Base-by-base conservation (phyloP, 2,113 vertebrate genomes). In the Dryoscopus gambensis region DNA sequence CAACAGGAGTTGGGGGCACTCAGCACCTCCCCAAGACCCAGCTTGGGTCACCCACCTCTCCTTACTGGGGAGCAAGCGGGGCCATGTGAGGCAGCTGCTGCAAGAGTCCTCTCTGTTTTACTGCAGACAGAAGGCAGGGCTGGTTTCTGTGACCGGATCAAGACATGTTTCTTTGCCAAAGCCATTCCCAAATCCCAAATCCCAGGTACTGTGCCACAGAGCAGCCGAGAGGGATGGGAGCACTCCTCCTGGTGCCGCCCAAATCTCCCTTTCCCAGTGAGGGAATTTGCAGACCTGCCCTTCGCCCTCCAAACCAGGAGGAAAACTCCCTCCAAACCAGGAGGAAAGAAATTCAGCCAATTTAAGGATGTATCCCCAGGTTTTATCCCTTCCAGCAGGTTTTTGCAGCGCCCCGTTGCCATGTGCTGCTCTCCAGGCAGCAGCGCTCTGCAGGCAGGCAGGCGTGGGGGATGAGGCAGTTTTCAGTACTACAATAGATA, bases 401-500 rank as follows among this genome's bases (percentile, higher is more conserved):
- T 89, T 79, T 59, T 27, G 56, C 33, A 44, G 80, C 1, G 1
- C 47, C 44, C 27, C 5, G 0, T 16, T 35, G 60, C 70, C 0
- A 1, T 0, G 4, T n/a, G 81, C 74, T 16, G 74, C 71, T 87
- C 79, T 31, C 57, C 78, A 56, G 74, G 92, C 89, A 70, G 92
- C 87, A 80, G 79, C 0, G 0, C 77, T 94, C 87, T 31, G 84
- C 90, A 76, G 87, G 82, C 87, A 77, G 83, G 18, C 60, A 40
- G 0, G 40, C 1, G 5, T 10, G 15, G 89, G 81, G 78, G 75
- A 81, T 20, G 52, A 89, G 75, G 80, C 89, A 78, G 59, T 18
- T 92, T 44, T 84, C 89, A 84, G 73, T 35, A 81, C 56, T 84
- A 88, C 93, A 94, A 82, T 86, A 75, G 84, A 55, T 77, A 92